Conservation (phyloP, 2,113 vertebrate species). For the Fulica atra region DNA sequence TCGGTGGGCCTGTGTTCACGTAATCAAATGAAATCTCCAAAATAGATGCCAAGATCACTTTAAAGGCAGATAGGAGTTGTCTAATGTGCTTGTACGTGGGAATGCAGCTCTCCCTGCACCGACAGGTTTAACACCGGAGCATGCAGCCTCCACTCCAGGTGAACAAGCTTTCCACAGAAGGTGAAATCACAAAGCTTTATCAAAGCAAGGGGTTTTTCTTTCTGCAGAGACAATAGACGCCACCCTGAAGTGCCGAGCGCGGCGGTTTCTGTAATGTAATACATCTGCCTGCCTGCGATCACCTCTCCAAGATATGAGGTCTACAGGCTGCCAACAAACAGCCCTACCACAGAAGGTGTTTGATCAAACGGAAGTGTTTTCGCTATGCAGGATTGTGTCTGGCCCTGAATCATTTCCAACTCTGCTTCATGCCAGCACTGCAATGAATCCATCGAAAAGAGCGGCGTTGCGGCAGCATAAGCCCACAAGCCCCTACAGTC, state of each 20-base stretch:
- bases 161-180: not conserved
- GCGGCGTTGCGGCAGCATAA: not conserved
- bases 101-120: not conserved
- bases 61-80: not conserved
- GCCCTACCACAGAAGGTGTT: not conserved
- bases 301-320: not conserved
- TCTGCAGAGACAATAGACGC: not conserved
- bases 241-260: not conserved
- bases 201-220: not conserved
- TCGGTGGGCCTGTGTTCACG: not conserved
- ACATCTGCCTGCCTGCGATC: not conserved
- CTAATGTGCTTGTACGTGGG: rapidly evolving
- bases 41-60: not conserved
- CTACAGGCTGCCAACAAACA: not conserved
- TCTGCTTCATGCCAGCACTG: not conserved
- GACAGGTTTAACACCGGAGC: not conserved
- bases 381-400: not conserved
- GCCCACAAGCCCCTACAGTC: not conserved
- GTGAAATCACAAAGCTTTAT: not conserved
- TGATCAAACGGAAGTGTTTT: not conserved
- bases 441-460: not conserved
- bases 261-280: not conserved
- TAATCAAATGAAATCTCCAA: not conserved
- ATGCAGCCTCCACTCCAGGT: not conserved
- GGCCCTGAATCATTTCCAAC: not conserved